Percentiles rank a stretch among this genome's conserved stretches.
Conservation (phyloP, 2,113 vertebrate species). For the Jacana jacana region DNA sequence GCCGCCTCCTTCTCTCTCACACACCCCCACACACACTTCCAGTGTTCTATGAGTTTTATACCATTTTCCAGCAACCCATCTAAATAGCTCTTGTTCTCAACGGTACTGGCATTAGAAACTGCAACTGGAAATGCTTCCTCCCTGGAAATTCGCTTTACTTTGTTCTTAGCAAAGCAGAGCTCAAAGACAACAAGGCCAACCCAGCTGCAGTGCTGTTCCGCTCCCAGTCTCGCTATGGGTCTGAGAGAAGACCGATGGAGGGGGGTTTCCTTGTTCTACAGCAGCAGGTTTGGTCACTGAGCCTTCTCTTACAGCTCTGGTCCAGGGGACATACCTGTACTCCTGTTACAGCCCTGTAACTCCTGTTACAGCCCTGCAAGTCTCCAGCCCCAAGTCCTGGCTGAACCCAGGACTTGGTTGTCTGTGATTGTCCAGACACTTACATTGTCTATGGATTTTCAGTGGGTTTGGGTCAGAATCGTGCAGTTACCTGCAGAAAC, state of each 20-base stretch:
- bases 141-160: not conserved
- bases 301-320: too few relatives aligned
- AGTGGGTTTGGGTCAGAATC: not conserved
- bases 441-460: not conserved
- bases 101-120: not conserved
- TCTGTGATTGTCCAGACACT: too few relatives aligned
- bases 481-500: not conserved
- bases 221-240: not conserved
- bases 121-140: not conserved
- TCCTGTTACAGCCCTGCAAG: accelerated
- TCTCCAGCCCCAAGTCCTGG: not conserved
- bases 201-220: not conserved
- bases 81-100: not conserved
- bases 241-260: not conserved
- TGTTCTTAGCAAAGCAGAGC: not conserved
- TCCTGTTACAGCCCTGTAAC: accelerated
- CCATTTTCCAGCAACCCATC: not conserved
- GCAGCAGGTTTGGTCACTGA: not conserved
- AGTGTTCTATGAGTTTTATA: not conserved
- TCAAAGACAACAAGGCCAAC: not conserved
- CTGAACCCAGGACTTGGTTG: not conserved
- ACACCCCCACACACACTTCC: not conserved
- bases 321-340: too few relatives aligned
- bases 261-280: not conserved
- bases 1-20: not conserved